Evolutionary conservation across 2,797 vertebrate genomes (phyloP), one percentile per base, ranked within the genome.

Genomic region (Staurois parvus): DNA sequence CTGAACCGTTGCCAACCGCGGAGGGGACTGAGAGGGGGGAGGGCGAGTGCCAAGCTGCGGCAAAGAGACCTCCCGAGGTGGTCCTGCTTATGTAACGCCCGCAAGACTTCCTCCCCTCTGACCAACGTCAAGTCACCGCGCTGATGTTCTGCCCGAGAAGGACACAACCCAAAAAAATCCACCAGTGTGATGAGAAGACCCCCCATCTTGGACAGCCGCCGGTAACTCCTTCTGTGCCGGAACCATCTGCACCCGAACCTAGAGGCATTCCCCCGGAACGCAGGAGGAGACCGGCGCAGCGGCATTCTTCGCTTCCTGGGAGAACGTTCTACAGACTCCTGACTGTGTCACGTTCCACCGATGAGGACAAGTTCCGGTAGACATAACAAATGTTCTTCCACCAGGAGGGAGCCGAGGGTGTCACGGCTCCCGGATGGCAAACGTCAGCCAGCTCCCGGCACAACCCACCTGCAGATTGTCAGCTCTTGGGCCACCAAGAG

Each of bases 31-130:
- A 8, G n/a, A 34, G 64, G 17, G 72, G 59, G 59, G n/a, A 2
- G 26, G 34, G 80, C 45, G 69, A 26, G 48, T 82, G 30, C 72
- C 13, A 86, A 74, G 75, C 76, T 78, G 69, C 15, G 59, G 69
- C 30, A 32, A 66, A 56, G 68, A 45, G 73, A 40, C n/a, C n/a
- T n/a, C n/a, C n/a, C n/a, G n/a, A n/a, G 85, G 85, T 86, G 85
- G 85, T 77, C 80, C 73, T 68, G 79, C 72, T 68, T 52, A 64
- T 29, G 69, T 56, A 52, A 59, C 79, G 75, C 68, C 75, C 80
- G 10, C 85, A 86, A 74, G 7, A 56, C 74, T 74, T 82, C 79
- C 84, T 81, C 72, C 72, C 85, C 74, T 83, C 80, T 83, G 80
- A 69, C 79, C 72, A 78, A 73, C 79, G 74, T 70, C 83, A 68